Percentiles rank a stretch among this genome's conserved stretches.
These are phyloP conservation scores for Myrmophylax atrothorax DNA, from an alignment of 2,113 vertebrate species.

Conservation along the genomic window DNA sequence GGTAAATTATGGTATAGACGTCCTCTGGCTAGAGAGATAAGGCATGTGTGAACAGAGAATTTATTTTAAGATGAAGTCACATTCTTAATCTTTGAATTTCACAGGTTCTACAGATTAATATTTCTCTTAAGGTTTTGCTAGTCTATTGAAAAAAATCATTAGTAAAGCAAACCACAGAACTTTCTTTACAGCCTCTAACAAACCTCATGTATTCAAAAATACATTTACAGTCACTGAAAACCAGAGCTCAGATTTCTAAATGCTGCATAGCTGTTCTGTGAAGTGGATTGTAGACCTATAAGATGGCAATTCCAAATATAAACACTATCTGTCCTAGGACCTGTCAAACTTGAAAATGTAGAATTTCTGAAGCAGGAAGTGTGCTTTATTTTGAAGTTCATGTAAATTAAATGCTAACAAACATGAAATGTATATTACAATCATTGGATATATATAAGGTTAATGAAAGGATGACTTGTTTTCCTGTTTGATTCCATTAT, in stretches of 20 bases:
- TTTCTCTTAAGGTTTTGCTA: background rate
- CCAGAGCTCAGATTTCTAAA: background rate
- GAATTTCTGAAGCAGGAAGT: background rate
- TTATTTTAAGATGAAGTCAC: background rate
- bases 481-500: background rate
- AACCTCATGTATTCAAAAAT: background rate
- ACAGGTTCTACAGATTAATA: background rate
- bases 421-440: background rate
- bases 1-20: background rate
- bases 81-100: slow-evolving; percentile 13
- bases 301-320: background rate
- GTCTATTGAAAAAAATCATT: background rate
- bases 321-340: background rate
- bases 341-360: background rate
- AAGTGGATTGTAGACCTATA: background rate
- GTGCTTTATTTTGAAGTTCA: background rate
- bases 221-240: background rate
- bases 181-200: background rate
- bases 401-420: background rate
- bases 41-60: background rate
- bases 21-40: slow-evolving; percentile 48
- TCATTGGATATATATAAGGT: background rate
- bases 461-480: background rate
- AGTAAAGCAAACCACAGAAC: background rate
- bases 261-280: background rate